phyloP scores from a whole-genome alignment of 37 sponge, comb jelly and placozoan genomes.

The Hormiphora californensis region DNA sequence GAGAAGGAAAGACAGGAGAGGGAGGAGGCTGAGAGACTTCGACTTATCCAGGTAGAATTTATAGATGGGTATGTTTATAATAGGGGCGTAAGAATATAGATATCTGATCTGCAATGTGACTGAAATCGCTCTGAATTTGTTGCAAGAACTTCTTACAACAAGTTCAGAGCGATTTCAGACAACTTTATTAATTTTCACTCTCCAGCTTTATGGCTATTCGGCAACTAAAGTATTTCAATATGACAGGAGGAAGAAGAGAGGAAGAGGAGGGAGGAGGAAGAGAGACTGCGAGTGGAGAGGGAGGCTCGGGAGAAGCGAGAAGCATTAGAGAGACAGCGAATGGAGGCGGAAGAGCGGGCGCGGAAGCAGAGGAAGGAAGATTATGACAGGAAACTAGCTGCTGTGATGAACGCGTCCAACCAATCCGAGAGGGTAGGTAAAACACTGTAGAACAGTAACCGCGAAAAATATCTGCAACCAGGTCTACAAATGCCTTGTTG shows the following conservation, averaged over 20 bases:
- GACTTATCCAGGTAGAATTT: too few species aligned
- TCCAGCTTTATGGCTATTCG: background rate
- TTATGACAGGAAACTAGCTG: slow-evolving; percentile 17
- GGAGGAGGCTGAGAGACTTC: slow-evolving; percentile 12
- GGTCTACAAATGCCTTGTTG: too few species aligned
- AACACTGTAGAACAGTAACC: background rate
- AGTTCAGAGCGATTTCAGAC: too few species aligned
- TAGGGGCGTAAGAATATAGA: too few species aligned
- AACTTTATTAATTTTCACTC: background rate
- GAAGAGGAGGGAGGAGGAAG: background rate
- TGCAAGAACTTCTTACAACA: too few species aligned
- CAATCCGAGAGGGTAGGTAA: slow-evolving; percentile 14
- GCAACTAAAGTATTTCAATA: too few species aligned
- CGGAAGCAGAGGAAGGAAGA: background rate
- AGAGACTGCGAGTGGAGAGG: background rate
- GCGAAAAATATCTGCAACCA: too few species aligned
- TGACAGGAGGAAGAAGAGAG: background rate
- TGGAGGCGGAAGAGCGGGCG: background rate
- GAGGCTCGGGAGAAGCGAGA: background rate
- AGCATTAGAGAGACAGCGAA: background rate
- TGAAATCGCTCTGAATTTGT: too few species aligned
- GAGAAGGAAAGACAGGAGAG: background rate
- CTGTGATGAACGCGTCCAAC: background rate
- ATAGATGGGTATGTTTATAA: too few species aligned
- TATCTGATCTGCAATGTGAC: too few species aligned